Percentiles rank a stretch among this genome's conserved stretches.
These are phyloP conservation scores for Prosopocoilus inquinatus DNA, from an alignment of 2,888 invertebrate genomes.

Conservation along the genomic window DNA sequence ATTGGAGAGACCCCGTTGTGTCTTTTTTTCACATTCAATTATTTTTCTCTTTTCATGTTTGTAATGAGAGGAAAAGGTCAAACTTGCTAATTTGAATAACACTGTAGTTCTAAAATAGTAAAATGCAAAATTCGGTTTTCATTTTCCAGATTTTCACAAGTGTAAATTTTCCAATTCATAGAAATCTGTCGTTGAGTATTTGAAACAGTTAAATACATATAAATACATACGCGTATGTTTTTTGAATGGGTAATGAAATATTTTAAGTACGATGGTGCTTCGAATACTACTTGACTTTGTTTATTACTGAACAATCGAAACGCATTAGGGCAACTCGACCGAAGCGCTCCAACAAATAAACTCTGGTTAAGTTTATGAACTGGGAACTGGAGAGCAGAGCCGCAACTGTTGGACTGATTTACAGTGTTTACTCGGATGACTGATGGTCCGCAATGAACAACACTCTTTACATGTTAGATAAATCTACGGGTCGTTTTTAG, in stretches of 20 bases:
- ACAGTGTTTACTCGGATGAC: constrained; percentile 46
- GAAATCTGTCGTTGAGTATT: too few relatives aligned
- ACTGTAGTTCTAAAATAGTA: too few relatives aligned
- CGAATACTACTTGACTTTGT: constrained; percentile 34
- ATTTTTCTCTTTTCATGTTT: too few relatives aligned
- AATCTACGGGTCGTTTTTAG: constrained; percentile 34
- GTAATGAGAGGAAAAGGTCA: too few relatives aligned
- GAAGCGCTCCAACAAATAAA: constrained; percentile 47
- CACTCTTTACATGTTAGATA: constrained; percentile 50
- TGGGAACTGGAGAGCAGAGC: constrained; percentile 41
- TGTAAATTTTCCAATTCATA: too few relatives aligned
- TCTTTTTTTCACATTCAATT: background rate
- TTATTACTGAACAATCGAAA: constrained; percentile 47
- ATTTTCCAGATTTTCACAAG: too few relatives aligned
- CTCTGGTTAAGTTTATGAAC: constrained; percentile 46
- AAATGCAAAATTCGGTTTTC: too few relatives aligned
- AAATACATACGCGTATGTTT: too few relatives aligned
- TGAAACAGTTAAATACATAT: too few relatives aligned
- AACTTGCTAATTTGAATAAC: too few relatives aligned
- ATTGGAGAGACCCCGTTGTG: too few relatives aligned
- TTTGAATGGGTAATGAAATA: too few relatives aligned
- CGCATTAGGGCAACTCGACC: constrained; percentile 46
- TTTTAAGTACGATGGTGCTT: background rate
- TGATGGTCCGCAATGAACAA: constrained; percentile 50
- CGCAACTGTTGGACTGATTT: constrained; percentile 44